These are phyloP conservation scores for Phyllopteryx taeniolatus DNA, from an alignment of 2,113 vertebrate species.

Conservation along the genomic window DNA sequence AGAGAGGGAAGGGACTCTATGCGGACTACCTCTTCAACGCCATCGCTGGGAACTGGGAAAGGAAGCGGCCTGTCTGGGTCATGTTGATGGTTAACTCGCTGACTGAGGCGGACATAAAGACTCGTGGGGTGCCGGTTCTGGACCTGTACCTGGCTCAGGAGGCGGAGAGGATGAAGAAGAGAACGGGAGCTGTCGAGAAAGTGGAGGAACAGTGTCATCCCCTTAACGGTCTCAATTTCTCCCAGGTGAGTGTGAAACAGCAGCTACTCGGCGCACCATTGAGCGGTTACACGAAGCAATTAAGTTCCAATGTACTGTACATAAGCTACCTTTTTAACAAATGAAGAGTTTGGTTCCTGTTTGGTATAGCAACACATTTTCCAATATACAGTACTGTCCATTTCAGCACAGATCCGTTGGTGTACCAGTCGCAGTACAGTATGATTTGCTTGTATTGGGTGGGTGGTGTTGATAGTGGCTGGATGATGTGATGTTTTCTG, in stretches of 20 bases:
- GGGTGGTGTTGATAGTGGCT: too few relatives aligned
- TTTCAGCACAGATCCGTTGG: too few relatives aligned
- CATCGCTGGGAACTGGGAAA: slow-evolving; percentile 87
- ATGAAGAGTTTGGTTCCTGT: too few relatives aligned
- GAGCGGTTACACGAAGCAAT: background rate
- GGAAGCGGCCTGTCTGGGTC: slow-evolving; percentile 86
- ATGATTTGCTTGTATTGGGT: too few relatives aligned
- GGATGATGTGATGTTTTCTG: too few relatives aligned
- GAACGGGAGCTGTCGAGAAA: slow-evolving; percentile 83
- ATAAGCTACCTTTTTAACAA: too few relatives aligned
- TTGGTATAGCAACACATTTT: too few relatives aligned
- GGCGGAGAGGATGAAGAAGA: slow-evolving; percentile 83
- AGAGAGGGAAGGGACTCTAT: slow-evolving; percentile 83
- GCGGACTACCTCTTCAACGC: slow-evolving; percentile 89
- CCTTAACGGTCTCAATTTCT: slow-evolving; percentile 86
- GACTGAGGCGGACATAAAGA: slow-evolving; percentile 84
- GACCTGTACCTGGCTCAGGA: slow-evolving; percentile 89
- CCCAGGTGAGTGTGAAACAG: slow-evolving; percentile 77
- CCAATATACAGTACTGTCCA: too few relatives aligned
- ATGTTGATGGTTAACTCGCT: slow-evolving; percentile 91
- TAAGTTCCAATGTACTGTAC: background rate
- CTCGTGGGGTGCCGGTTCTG: slow-evolving; percentile 79
- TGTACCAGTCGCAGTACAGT: too few relatives aligned
- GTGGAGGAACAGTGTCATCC: slow-evolving; percentile 91
- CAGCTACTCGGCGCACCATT: too few relatives aligned